Evolutionary conservation across 1,140 invertebrate species (phyloP).

Genomic region (fruit fly (Drosophila melanogaster)): DNA sequence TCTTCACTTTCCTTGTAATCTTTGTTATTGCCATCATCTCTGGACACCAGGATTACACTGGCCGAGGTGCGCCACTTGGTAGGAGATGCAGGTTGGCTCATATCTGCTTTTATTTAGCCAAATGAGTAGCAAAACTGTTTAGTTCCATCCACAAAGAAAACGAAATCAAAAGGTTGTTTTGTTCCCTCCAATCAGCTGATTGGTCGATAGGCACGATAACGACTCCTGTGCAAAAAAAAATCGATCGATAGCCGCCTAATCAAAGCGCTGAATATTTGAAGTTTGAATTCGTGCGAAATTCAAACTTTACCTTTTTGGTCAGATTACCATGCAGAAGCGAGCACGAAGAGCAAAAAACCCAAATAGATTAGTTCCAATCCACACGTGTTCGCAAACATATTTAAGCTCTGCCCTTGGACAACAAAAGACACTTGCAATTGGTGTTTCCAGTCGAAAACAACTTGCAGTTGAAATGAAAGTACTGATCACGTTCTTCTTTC

Average conservation of each 20-base stretch:
- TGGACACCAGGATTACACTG: constrained; percentile 59
- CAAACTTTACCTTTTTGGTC: constrained; percentile 4
- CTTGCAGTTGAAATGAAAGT: constrained; percentile 42
- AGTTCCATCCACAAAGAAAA: background rate
- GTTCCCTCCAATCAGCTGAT: constrained; percentile 28
- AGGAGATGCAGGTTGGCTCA: constrained; percentile 8
- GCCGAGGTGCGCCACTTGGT: constrained; percentile 55
- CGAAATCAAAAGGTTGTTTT: constrained; percentile 13
- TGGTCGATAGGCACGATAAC: constrained; percentile 22
- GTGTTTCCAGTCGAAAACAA: constrained; percentile 20
- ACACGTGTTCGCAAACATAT: constrained; percentile 57
- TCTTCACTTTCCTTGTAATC: constrained; percentile 53
- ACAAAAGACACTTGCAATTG: constrained; percentile 37
- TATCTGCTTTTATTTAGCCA: background rate
- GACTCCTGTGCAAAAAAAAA: constrained; percentile 20
- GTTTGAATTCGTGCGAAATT: constrained; percentile 57
- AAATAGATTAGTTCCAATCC: constrained; percentile 20
- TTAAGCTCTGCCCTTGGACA: constrained; percentile 30
- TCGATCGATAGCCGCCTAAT: constrained; percentile 19
- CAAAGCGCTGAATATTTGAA: constrained; percentile 31
- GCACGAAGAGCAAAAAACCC: constrained; percentile 4
- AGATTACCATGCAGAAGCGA: constrained; percentile 3
- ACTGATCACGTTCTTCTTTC: constrained; percentile 25
- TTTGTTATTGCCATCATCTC: background rate
- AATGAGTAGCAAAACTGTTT: background rate